Conservation (phyloP, 2,797 vertebrate genomes). For the Antennarius maculatus region DNA sequence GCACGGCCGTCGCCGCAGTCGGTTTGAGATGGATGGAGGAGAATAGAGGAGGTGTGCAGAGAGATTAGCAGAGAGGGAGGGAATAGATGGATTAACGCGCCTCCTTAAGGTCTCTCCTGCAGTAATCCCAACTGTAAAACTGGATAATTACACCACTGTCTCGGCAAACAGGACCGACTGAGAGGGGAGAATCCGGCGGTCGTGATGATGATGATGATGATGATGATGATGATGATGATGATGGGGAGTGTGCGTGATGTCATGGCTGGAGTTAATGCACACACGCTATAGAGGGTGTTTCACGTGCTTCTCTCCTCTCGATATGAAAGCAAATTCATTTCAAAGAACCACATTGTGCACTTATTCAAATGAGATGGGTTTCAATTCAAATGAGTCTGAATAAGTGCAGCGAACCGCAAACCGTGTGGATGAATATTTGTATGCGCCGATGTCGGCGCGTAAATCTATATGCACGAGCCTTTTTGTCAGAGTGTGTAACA, state of each 20-base stretch:
- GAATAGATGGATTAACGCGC: constrained; percentile 61
- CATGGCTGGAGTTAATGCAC: not conserved
- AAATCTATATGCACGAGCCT: not conserved
- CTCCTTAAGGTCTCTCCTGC: constrained; percentile 38
- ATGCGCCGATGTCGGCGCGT: not conserved
- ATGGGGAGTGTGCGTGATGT: constrained; percentile 10
- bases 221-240: not conserved
- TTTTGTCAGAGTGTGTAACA: not conserved
- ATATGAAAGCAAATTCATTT: constrained; percentile 27
- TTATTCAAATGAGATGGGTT: constrained; percentile 54
- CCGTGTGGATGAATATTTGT: not conserved
- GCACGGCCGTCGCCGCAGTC: constrained; percentile 52
- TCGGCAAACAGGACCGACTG: constrained; percentile 54
- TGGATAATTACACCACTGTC: constrained; percentile 61
- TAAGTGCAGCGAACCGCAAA: constrained; percentile 30
- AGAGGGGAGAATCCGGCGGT: constrained; percentile 1
- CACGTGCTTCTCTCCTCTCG: constrained; percentile 7
- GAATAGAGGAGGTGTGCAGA: constrained; percentile 41
- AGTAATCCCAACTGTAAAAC: constrained; percentile 67
- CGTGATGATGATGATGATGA: not conserved
- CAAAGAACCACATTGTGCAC: constrained; percentile 41
- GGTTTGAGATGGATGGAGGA: constrained; percentile 61
- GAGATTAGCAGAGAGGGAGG: constrained; percentile 41
- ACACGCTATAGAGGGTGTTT: constrained; percentile 9
- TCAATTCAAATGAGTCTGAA: constrained; percentile 37